Base-by-base conservation (phyloP, 2,888 invertebrate species). In the Standfussiana lucernea region DNA sequence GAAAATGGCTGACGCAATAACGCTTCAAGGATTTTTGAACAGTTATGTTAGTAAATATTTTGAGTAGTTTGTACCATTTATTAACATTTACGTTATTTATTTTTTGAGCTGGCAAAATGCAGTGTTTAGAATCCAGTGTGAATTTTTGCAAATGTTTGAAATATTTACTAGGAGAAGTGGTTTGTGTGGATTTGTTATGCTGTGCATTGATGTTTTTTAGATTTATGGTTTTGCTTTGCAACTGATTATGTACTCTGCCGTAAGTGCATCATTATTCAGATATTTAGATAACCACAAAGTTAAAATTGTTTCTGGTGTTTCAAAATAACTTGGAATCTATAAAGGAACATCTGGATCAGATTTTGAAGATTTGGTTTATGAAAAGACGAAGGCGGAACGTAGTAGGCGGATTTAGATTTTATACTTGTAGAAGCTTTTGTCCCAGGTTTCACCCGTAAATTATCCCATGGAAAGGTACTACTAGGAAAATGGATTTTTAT, bases 41-140 rank as follows among this genome's bases (percentile, higher is more conserved):
- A 59, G 59, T 45, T 53, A 59, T 37, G 50, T 68, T n/a, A 24
- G 74, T 70, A 80, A 83, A 77, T 77, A 72, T 72, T 80, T 75
- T 77, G 83, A 77, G 47, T 32, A 2, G 42, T 78, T 71, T 45
- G 40, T 66, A 69, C n/a, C n/a, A n/a, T n/a, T n/a, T n/a, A n/a
- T n/a, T n/a, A n/a, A n/a, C 47, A 65, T 70, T 75, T 66, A 56
- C 32, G 64, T 66, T 82, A 62, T 75, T 76, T 79, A 73, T 73
- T 73, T 84, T 83, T 71, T 64, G 53, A 47, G 45, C 67, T 73
- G 59, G 59, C 59, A 65, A 42, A 71, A 76, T 64, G 66, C 72
- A 70, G 56, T 75, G 79, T 79, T 75, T 72, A 75, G 47, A 65
- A 72, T 72, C 69, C 72, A 72, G 72, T 80, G 66, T 72, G 13